Base-by-base conservation (phyloP, 2,113 vertebrate genomes). In the Spheniscus mendiculus region DNA sequence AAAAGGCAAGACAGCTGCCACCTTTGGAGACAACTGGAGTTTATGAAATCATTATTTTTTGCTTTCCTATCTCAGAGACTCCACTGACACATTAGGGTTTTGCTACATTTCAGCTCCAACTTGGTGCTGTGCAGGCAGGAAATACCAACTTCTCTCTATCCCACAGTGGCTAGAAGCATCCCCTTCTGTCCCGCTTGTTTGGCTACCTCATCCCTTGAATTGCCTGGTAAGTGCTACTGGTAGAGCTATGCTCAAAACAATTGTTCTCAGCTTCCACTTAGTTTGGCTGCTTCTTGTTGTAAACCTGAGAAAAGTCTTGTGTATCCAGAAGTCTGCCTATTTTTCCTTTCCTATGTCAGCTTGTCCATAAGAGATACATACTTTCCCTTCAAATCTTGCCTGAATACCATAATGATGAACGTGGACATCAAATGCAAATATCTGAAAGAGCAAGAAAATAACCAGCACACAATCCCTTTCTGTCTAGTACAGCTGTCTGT, bases 391-490 rank as follows among this genome's bases (percentile, higher is more conserved):
- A 73, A 87, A 58, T 22, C 34, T 55, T 86, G 67, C 80, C 59
- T 59, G 38, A 89, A 62, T 73, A n/a, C 67, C 79, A 73, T 63
- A 40, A 86, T 6, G 45, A 83, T 2, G 10, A 73, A 89, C 1
- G 2, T 3, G 76, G 49, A 45, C 72, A 70, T 56, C 34, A 59
- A 90, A 89, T 29, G 49, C 66, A 96, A 94, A 92, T 73, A 95
- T 12, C 47, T 65, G 52, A 97, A 95, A 90, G 90, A 95, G 85
- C 73, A 95, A 83, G 90, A 89, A 95, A 96, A 96, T 40, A 94
- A 79, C 30, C 69, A 89, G 11, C 52, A 17, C 63, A 92, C 53
- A 91, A 52, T 72, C 86, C 59, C 56, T 34, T 84, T 89, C 96
- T 95, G 90, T 94, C 70, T 69, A 47, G 11, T n/a, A 4, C 32